Percentiles rank a stretch among this genome's conserved stretches.
These are phyloP conservation scores for Alligator mississippiensis DNA, from an alignment of 2,113 vertebrate genomes.

Conservation along the genomic window DNA sequence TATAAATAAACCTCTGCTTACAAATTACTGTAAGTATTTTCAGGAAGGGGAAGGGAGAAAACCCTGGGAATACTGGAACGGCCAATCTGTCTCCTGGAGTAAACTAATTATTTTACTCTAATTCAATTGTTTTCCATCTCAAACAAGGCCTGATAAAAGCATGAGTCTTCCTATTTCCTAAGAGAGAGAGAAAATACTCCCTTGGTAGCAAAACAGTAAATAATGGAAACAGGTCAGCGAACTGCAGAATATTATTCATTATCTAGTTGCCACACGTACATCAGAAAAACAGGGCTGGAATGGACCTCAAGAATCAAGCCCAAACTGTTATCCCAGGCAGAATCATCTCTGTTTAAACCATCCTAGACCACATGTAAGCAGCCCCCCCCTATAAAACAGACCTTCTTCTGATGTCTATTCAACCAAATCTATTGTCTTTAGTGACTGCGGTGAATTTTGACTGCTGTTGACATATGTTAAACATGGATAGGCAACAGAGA, in stretches of 20 bases:
- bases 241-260: background rate
- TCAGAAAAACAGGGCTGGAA: too few relatives aligned
- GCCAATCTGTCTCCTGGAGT: conserved; percentile 30
- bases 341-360: too few relatives aligned
- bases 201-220: background rate
- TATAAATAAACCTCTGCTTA: conserved; percentile 59
- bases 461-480: background rate
- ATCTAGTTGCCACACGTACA: background rate
- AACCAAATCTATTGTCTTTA: background rate
- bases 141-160: background rate
- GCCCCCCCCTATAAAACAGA: background rate
- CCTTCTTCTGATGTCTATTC: background rate
- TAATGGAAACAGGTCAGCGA: background rate
- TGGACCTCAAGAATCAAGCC: too few relatives aligned
- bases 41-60: conserved; percentile 51
- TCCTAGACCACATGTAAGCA: background rate
- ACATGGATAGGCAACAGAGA: background rate
- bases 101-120: conserved; percentile 9
- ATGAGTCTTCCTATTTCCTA: background rate
- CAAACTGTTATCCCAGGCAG: too few relatives aligned
- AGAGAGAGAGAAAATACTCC: background rate
- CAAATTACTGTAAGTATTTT: conserved; percentile 45
- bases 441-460: background rate
- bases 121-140: conserved; percentile 40
- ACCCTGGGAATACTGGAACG: conserved; percentile 3